A percentile compares a stretch with the other conserved stretches of the same genome.
These are phyloP conservation scores for Streblospio benedicti DNA, from an alignment of 1,140 invertebrate genomes.

Conservation along the genomic window DNA sequence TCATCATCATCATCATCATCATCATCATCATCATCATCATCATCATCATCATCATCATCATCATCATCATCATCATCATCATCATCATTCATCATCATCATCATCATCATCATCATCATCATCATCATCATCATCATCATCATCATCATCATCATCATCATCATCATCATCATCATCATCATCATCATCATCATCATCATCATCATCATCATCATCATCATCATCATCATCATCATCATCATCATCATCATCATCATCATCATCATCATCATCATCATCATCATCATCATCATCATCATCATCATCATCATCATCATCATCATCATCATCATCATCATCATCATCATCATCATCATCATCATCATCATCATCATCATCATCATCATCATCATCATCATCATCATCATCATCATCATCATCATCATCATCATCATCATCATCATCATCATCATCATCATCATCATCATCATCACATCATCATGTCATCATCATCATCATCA, in stretches of 20 bases:
- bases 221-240: background rate
- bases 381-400: slow-evolving; percentile 15
- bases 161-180: background rate
- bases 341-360: slow-evolving; percentile 4
- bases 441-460: background rate
- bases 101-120: background rate
- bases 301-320: slow-evolving; percentile 3
- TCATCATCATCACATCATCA: too few species aligned
- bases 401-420: slow-evolving; percentile 17
- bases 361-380: background rate
- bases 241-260: slow-evolving; percentile 1
- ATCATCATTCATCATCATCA: too few species aligned
- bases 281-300: background rate
- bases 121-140: background rate
- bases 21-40: background rate
- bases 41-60: background rate
- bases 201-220: background rate
- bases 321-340: background rate
- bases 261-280: background rate
- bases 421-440: slow-evolving; percentile 1
- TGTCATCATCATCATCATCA: background rate
- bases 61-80: background rate
- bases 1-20: background rate
- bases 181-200: background rate
- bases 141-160: background rate